Evolutionary conservation across 2,113 vertebrate genomes (phyloP).

Genomic region (Mixornis gularis): DNA sequence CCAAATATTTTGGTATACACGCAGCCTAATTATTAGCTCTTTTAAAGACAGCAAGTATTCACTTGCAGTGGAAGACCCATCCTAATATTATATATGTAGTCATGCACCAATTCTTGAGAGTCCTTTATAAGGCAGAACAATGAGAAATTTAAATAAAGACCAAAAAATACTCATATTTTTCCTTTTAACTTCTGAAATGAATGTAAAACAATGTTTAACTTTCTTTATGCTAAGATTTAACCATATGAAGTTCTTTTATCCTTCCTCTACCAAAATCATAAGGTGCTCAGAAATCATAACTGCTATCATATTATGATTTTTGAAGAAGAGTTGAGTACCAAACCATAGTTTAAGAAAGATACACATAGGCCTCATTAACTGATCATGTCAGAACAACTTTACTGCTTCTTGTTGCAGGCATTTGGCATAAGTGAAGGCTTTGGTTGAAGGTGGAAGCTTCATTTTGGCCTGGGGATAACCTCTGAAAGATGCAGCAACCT

Average conservation of each 20-base stretch:
- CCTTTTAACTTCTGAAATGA: not conserved
- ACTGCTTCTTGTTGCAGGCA: not conserved
- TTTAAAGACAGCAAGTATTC: constrained; percentile 22
- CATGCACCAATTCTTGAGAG: not conserved
- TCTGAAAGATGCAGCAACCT: not conserved
- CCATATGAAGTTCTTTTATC: not conserved
- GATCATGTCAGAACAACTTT: not conserved
- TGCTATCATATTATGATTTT: not conserved
- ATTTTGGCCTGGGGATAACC: not conserved
- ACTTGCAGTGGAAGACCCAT: constrained; percentile 26
- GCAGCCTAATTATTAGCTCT: constrained; percentile 12
- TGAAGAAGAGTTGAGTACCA: not conserved
- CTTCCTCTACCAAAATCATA: not conserved
- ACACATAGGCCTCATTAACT: not conserved
- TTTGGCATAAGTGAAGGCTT: not conserved
- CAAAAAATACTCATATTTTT: not conserved
- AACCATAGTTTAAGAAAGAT: not conserved
- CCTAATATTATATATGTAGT: not conserved
- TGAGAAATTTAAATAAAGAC: not conserved
- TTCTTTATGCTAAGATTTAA: not conserved
- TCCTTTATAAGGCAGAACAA: not conserved
- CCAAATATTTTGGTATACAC: not conserved
- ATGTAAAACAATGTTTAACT: not conserved
- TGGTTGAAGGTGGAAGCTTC: not conserved
- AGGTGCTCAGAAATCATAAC: not conserved